Conservation (phyloP, 2,797 vertebrate genomes). For the Otolemur crassicaudatus region DNA sequence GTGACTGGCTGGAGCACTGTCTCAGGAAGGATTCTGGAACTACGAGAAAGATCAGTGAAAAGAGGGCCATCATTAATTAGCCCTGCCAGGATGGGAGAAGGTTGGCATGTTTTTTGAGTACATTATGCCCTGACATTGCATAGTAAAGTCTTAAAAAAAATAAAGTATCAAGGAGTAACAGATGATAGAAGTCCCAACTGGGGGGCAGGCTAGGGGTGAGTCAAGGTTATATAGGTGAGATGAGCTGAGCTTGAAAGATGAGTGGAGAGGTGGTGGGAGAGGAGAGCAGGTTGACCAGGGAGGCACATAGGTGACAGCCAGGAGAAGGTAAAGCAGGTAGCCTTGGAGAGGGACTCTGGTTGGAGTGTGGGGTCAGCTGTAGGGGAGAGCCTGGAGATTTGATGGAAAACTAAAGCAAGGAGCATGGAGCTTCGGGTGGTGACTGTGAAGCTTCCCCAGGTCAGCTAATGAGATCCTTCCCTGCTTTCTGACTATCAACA, state of each 20-base stretch:
- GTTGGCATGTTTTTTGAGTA: neutral
- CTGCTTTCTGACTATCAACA: neutral
- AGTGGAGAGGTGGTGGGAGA: neutral
- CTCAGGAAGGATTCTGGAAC: neutral
- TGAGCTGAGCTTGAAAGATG: neutral
- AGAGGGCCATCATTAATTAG: neutral
- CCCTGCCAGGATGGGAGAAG: neutral
- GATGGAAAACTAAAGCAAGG: neutral
- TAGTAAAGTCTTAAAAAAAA: neutral
- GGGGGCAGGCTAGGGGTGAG: neutral
- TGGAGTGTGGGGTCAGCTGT: neutral
- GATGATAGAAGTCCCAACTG: neutral
- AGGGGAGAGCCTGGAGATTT: neutral
- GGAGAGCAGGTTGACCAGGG: neutral
- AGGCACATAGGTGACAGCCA: neutral
- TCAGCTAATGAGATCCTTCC: neutral
- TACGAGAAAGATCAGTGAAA: neutral
- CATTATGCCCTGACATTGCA: neutral
- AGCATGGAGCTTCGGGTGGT: neutral
- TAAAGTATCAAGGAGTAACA: neutral
- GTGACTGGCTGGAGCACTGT: neutral
- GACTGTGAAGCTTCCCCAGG: conserved; percentile 33
- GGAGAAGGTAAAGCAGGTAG: neutral
- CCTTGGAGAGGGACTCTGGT: neutral
- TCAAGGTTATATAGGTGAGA: neutral